Evolutionary conservation across 1,140 invertebrate species (phyloP), one percentile per base, ranked within the genome.

Genomic region (Habropoda laboriosa): DNA sequence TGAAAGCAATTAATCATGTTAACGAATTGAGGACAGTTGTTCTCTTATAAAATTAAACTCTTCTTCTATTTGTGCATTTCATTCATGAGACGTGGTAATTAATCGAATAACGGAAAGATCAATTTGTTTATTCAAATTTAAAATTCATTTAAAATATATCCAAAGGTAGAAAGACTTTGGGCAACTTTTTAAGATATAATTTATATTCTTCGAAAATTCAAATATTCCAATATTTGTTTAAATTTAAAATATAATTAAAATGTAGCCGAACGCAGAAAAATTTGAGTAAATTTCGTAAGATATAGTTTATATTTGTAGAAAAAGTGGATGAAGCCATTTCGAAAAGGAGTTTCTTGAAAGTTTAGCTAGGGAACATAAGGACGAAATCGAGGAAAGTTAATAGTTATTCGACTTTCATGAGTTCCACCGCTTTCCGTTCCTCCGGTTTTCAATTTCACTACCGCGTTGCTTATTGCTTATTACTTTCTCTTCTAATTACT

Each of bases 401-500:
- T 4, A 24, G 24, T 24, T 47, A 67, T 2, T 24, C 32, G 49
- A 51, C 30, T 67, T 67, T 67, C 30, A 35, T 35, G 30, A 67
- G 30, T 35, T 67, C 64, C 64, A 32, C 30, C 5, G 64, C 45
- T 47, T 67, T 32, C 27, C 45, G 64, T 67, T 61, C 16, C 60
- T 61, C 32, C 35, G 35, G 58, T 27, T 60, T 57, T 49, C 32
- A 67, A 21, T 67, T 67, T 51, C 30, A 51, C 47, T 67, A 35
- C 64, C 45, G 30, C 12, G 12, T 67, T 51, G 45, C 30, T 51
- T 51, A 35, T 67, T 38, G 49, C 63, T 66, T 51, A 35, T 30
- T 51, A 51, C 64, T 67, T 71, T 58, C 63, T 60, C 49, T 27
- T 27, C 10, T 55, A 71, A 57, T 24, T 40, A 55, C 24, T 27